A percentile compares a stretch with the other conserved stretches of the same genome.
phyloP scores from a whole-genome alignment of 2,113 vertebrate genomes.

The Neopipo cinnamomea region DNA sequence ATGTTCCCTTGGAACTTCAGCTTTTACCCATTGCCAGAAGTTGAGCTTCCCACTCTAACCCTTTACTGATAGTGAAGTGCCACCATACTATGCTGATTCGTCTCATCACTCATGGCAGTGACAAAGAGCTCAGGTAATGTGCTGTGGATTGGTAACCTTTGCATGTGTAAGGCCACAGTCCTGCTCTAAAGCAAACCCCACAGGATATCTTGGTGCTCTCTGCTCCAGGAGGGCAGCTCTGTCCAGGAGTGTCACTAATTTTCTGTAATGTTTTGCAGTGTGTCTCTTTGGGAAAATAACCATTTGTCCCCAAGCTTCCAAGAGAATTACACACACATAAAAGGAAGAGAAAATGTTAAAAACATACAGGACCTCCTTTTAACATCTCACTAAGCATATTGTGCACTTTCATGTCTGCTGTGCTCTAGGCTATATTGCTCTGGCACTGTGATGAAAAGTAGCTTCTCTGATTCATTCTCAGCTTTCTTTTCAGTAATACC shows the following conservation, averaged over 20 bases:
- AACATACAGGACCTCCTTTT: not conserved
- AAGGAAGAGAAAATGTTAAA: not conserved
- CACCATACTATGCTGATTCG: not conserved
- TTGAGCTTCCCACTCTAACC: not conserved
- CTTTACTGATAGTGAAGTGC: not conserved
- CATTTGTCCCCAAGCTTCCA: not conserved
- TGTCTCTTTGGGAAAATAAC: not conserved
- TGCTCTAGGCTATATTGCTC: not conserved
- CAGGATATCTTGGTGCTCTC: not conserved
- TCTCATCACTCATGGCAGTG: not conserved
- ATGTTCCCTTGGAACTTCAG: not conserved
- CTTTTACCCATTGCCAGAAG: not conserved
- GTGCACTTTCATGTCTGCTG: not conserved
- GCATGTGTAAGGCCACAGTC: not conserved
- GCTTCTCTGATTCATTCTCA: constrained; percentile 2
- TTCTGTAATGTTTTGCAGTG: not conserved
- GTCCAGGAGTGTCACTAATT: not conserved
- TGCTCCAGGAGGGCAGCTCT: not conserved
- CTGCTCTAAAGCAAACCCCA: not conserved
- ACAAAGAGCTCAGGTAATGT: not conserved
- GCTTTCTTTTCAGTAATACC: not conserved
- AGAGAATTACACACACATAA: not conserved
- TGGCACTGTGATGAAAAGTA: not conserved
- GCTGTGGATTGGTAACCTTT: not conserved
- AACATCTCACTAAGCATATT: not conserved